Evolutionary conservation across 2,797 vertebrate genomes (phyloP).

Genomic region (Thripadectes ignobilis): DNA sequence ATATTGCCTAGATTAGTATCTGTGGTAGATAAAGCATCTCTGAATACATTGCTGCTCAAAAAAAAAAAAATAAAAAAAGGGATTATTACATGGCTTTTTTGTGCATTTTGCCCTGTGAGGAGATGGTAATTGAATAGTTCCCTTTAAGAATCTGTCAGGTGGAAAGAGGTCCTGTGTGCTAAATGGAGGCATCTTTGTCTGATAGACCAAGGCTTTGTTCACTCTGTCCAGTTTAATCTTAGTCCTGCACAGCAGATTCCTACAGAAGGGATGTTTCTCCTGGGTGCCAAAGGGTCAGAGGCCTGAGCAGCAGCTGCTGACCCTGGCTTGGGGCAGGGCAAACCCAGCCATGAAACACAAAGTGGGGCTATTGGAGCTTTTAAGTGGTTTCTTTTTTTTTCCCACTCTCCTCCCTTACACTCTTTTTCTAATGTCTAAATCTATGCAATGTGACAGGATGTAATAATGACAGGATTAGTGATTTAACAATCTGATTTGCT

Average conservation of each 20-base stretch:
- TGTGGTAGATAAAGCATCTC: conserved; percentile 59
- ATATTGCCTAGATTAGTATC: conserved; percentile 70
- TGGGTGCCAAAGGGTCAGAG: conserved; percentile 46
- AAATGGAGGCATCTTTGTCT: conserved; percentile 69
- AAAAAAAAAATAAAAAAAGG: background rate
- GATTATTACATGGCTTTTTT: conserved; percentile 43
- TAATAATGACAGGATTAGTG: conserved; percentile 36
- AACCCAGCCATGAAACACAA: background rate
- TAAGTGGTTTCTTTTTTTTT: background rate
- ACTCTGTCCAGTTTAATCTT: conserved; percentile 73
- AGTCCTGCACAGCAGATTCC: conserved; percentile 62
- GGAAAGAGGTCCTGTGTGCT: conserved; percentile 75
- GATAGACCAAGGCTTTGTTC: conserved; percentile 69
- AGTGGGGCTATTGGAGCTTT: background rate
- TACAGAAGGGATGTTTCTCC: conserved; percentile 50
- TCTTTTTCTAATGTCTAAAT: conserved; percentile 13
- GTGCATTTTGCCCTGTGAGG: conserved; percentile 48
- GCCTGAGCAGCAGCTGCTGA: conserved; percentile 8
- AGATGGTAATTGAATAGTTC: conserved; percentile 72
- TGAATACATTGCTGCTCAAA: conserved; percentile 29
- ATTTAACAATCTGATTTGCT: conserved; percentile 44
- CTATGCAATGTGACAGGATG: conserved; percentile 34
- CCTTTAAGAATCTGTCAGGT: conserved; percentile 74
- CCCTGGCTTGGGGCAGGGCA: background rate
- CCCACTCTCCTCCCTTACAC: background rate